Evolutionary conservation across 2,113 vertebrate genomes (phyloP).

Genomic region (Tautogolabrus adspersus): DNA sequence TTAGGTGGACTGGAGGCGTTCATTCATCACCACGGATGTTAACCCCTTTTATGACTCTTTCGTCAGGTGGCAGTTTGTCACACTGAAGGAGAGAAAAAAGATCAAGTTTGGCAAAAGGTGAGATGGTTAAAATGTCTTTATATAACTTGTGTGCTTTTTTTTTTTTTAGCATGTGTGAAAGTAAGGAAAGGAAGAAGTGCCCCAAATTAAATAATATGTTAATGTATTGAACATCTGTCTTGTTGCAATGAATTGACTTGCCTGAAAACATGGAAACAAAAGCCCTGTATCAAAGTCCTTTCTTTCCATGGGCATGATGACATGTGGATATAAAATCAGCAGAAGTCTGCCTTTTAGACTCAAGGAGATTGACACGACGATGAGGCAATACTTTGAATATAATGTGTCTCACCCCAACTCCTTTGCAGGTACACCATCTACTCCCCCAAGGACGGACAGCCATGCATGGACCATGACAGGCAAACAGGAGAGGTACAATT

Average conservation of each 20-base stretch:
- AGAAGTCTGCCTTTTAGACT: neutral
- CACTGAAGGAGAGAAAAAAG: conserved; percentile 93
- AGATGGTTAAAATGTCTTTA: conserved; percentile 1
- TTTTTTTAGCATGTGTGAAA: neutral
- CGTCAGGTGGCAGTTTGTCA: conserved; percentile 95
- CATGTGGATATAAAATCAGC: neutral
- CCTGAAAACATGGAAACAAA: neutral
- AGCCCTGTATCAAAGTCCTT: neutral
- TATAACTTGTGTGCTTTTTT: neutral
- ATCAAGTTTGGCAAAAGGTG: conserved; percentile 98
- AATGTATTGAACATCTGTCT: neutral
- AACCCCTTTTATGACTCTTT: conserved; percentile 99
- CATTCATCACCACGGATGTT: conserved; percentile 95
- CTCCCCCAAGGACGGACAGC: conserved; percentile 97
- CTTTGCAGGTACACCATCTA: conserved; percentile 93
- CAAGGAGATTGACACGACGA: neutral
- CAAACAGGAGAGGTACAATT: conserved; percentile 94
- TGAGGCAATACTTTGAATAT: neutral
- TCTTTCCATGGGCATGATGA: neutral
- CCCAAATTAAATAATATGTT: neutral
- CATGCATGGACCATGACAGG: conserved; percentile 99
- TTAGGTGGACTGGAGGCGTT: conserved; percentile 97
- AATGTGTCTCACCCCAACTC: neutral
- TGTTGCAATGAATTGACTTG: neutral
- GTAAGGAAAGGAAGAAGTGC: neutral